Percentiles rank a stretch among this genome's conserved stretches.
Evolutionary conservation across 2,888 invertebrate genomes (phyloP).

Genomic region (Deilephila porcellus): DNA sequence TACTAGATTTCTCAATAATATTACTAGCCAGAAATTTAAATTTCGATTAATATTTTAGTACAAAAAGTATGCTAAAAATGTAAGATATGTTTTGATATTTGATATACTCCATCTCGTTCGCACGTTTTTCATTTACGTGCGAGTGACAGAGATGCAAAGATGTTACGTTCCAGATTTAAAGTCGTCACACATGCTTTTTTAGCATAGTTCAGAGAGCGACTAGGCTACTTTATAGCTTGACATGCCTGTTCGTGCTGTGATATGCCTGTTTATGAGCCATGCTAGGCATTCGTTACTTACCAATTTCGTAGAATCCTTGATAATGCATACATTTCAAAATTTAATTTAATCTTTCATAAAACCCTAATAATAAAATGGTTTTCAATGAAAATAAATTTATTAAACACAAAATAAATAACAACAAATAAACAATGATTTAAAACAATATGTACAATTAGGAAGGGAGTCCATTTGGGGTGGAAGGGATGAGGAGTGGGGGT

Average conservation of each 20-base stretch:
- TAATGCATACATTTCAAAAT: slow-evolving; percentile 59
- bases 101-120: neutral
- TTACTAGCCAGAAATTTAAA: neutral
- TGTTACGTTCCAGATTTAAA: slow-evolving; percentile 40
- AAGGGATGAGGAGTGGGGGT: slow-evolving; percentile 21
- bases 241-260: slow-evolving; percentile 27
- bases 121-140: neutral
- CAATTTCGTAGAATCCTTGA: slow-evolving; percentile 81
- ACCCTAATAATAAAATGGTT: slow-evolving; percentile 11
- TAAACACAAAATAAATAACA: slow-evolving; percentile 29
- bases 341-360: slow-evolving; percentile 13
- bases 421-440: slow-evolving; percentile 28
- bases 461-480: neutral
- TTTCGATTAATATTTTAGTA: neutral
- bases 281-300: slow-evolving; percentile 63
- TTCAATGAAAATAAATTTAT: slow-evolving; percentile 26
- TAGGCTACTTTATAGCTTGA: slow-evolving; percentile 27
- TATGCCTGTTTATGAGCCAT: slow-evolving; percentile 42
- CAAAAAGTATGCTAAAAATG: slow-evolving; percentile 9
- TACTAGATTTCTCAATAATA: neutral
- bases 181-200: slow-evolving; percentile 32
- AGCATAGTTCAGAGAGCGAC: slow-evolving; percentile 22
- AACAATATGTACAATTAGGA: slow-evolving; percentile 28
- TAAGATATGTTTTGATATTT: neutral
- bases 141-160: slow-evolving; percentile 39